phyloP scores from a whole-genome alignment of 2,797 vertebrate species.

The Kryptopterus vitreolus region DNA sequence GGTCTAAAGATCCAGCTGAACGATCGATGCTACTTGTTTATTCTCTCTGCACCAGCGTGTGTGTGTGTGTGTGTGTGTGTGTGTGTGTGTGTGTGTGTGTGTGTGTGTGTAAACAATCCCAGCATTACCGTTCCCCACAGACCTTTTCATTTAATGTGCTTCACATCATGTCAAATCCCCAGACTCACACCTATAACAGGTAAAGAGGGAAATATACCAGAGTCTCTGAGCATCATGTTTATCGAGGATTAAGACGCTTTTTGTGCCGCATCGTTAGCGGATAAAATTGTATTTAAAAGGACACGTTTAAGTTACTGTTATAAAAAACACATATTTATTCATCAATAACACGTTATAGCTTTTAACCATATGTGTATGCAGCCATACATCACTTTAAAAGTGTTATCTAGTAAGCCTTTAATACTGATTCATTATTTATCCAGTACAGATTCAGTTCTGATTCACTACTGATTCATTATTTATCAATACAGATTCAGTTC shows the following conservation, averaged over 20 bases:
- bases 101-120: slow-evolving; percentile 9
- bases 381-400: too few relatives aligned
- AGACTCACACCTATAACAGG: background rate
- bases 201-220: background rate
- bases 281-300: background rate
- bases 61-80: slow-evolving; percentile 10
- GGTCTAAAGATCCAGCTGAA: background rate
- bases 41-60: background rate
- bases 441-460: too few relatives aligned
- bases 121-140: slow-evolving; percentile 16
- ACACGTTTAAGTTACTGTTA: background rate
- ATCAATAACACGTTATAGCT: background rate
- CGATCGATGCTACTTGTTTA: slow-evolving; percentile 1
- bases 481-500: too few relatives aligned
- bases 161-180: background rate
- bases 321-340: background rate
- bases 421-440: too few relatives aligned
- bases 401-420: too few relatives aligned
- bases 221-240: too few relatives aligned
- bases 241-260: background rate
- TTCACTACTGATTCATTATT: too few relatives aligned
- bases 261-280: background rate
- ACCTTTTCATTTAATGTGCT: slow-evolving; percentile 15
- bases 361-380: background rate
- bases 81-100: background rate